phyloP scores from a whole-genome alignment of 1,140 invertebrate species.

The Vanessa tameamea region DNA sequence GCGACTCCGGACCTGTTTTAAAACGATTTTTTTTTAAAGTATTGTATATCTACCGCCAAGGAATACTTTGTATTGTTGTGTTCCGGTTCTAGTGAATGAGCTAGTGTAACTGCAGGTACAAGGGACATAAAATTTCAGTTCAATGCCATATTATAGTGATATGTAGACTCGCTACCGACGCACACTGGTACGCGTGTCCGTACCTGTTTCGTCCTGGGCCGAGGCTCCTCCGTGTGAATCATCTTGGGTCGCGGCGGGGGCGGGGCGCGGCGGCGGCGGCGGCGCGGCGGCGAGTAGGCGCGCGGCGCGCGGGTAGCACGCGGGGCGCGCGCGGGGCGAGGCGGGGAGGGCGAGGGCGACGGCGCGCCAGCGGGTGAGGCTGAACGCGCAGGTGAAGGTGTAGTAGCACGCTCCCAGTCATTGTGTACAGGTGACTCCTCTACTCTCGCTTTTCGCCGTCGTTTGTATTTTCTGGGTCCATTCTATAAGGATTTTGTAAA shows the following conservation, averaged over 20 bases:
- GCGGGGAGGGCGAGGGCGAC: constrained; percentile 19
- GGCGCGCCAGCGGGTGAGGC: constrained; percentile 25
- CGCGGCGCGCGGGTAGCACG: constrained; percentile 75
- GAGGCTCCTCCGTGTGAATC: constrained; percentile 83
- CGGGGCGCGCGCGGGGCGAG: constrained; percentile 66
- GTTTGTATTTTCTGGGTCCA: constrained; percentile 89
- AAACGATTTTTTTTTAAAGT: not conserved
- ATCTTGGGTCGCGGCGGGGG: constrained; percentile 84
- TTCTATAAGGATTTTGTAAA: constrained; percentile 58
- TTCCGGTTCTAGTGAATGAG: no score
- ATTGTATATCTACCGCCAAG: no score
- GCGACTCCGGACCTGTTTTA: constrained; percentile 65
- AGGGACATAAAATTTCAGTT: no score
- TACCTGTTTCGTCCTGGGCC: constrained; percentile 67
- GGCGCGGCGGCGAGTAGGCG: constrained; percentile 19
- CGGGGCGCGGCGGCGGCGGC: constrained; percentile 60
- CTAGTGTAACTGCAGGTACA: no score
- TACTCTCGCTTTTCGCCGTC: constrained; percentile 86
- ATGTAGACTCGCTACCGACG: no score
- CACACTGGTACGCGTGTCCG: constrained; percentile 27
- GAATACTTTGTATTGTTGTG: no score
- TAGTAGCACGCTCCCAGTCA: constrained; percentile 43
- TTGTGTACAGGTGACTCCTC: constrained; percentile 67
- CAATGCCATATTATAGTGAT: no score
- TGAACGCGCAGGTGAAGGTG: constrained; percentile 46